Percentiles rank a stretch among this genome's conserved stretches.
Conservation (phyloP, 2,113 vertebrate genomes). For the Dermatemys mawii region DNA sequence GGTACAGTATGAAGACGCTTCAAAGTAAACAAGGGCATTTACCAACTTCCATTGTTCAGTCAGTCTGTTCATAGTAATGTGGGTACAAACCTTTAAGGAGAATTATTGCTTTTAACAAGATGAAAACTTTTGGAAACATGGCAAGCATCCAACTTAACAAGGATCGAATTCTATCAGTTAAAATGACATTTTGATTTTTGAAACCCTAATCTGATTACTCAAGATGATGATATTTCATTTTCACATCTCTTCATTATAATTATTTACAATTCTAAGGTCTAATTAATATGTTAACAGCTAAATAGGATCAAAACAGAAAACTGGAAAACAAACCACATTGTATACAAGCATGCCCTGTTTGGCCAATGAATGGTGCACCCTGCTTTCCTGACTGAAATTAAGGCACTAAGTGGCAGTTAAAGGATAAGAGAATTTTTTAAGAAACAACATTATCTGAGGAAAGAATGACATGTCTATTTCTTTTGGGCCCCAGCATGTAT, state of each 20-base stretch:
- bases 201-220: conserved; percentile 67
- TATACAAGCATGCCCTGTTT: conserved; percentile 72
- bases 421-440: conserved; percentile 65
- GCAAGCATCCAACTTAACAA: conserved; percentile 64
- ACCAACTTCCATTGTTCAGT: conserved; percentile 34
- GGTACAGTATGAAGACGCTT: conserved; percentile 26
- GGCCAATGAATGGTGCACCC: conserved; percentile 75
- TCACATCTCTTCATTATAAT: conserved; percentile 71
- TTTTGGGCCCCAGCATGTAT: conserved; percentile 61
- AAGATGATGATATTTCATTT: conserved; percentile 48
- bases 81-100: conserved; percentile 51
- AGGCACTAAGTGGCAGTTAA: conserved; percentile 85
- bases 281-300: conserved; percentile 70
- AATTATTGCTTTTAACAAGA: conserved; percentile 77
- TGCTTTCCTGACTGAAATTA: conserved; percentile 81
- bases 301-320: conserved; percentile 49
- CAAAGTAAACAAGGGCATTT: conserved; percentile 50
- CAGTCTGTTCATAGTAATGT: conserved; percentile 22
- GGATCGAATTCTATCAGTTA: conserved; percentile 63
- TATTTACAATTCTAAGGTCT: conserved; percentile 66
- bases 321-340: conserved; percentile 48
- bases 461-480: conserved; percentile 31
- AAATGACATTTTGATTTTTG: conserved; percentile 61
- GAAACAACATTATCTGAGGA: conserved; percentile 33
- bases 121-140: conserved; percentile 71